Base-by-base conservation (phyloP, 2,113 vertebrate species). In the Neoarius graeffei region DNA sequence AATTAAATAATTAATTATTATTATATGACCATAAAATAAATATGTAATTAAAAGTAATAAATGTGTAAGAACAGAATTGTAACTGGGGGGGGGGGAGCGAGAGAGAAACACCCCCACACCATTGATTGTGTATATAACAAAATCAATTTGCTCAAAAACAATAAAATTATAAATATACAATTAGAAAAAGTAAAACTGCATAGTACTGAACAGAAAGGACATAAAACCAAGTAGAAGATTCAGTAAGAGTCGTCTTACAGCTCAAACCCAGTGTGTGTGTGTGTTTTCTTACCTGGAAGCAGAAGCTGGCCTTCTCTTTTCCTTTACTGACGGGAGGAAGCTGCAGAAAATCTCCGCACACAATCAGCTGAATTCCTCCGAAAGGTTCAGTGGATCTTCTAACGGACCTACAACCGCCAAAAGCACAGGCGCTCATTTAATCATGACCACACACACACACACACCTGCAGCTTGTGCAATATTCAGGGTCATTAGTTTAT, bases 311-410 rank as follows among this genome's bases (percentile, higher is more conserved):
- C 80, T 96, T 95, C 87, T 96, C 97, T 11, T 96, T 96, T 73
- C 95, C 95, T 85, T 96, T 98, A 17, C 95, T 94, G 27, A 99
- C 96, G 0, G 98, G 98, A 0, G 98, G 98, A 87, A 99, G 94
- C 90, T 99, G 98, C n/a, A 99, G 95, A 91, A 99, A 99, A 89
- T 99, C 98, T 0, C 98, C 98, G 91, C 97, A 99, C 15, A 99
- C 93, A 7, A 99, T 98, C 69, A 99, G 94, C 92, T 99, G 98
- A 91, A 99, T 99, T 88, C 98, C 98, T 86, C 98, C 98, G 69
- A 99, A 99, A 1, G 98, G 97, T 86, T 97, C 95, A 0, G 96
- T 94, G 3, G 96, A 96, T 89, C 97, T 96, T 86, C 96, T 95
- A 57, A 99, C 92, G 0, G 94, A 95, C 92, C 98, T 99, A 57